Percentiles rank a stretch among this genome's conserved stretches.
Conservation (phyloP, 2,888 invertebrate genomes). For the Sesamia inferens region DNA sequence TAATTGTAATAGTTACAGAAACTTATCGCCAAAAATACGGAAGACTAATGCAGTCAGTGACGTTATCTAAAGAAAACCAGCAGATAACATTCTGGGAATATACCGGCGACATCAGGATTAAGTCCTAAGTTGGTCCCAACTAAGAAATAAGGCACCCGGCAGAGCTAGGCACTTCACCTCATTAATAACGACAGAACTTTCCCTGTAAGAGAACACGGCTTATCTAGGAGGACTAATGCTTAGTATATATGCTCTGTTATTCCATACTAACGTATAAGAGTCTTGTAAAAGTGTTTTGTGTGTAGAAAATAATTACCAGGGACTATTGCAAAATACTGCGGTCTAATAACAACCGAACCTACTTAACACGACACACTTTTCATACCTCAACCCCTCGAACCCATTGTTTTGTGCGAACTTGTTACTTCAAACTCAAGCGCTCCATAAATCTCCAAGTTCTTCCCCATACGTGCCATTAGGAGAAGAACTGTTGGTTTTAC, state of each 20-base stretch:
- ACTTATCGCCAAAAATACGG: neutral
- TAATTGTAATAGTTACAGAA: neutral
- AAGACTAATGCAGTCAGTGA: neutral
- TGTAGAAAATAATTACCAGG: too few species aligned
- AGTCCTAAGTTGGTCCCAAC: constrained; percentile 18
- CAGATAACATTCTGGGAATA: constrained; percentile 32
- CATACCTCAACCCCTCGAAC: neutral
- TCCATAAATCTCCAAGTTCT: constrained; percentile 29
- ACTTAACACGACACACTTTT: neutral
- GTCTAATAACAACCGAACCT: too few species aligned
- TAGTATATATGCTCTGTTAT: neutral
- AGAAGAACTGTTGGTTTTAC: constrained; percentile 39
- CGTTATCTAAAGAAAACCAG: neutral
- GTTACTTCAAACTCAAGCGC: constrained; percentile 36
- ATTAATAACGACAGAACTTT: constrained; percentile 36
- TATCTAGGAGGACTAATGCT: constrained; percentile 7
- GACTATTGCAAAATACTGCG: too few species aligned
- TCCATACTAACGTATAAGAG: neutral
- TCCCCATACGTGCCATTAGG: constrained; percentile 41
- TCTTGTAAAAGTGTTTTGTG: neutral
- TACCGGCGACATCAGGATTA: constrained; percentile 19
- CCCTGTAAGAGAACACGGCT: constrained; percentile 11
- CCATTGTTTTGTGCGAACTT: constrained; percentile 35
- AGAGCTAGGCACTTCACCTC: constrained; percentile 18
- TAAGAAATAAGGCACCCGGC: constrained; percentile 23